A percentile compares a stretch with the other conserved stretches of the same genome.
These are phyloP conservation scores for Leucania comma DNA, from an alignment of 2,888 invertebrate species.

Conservation along the genomic window DNA sequence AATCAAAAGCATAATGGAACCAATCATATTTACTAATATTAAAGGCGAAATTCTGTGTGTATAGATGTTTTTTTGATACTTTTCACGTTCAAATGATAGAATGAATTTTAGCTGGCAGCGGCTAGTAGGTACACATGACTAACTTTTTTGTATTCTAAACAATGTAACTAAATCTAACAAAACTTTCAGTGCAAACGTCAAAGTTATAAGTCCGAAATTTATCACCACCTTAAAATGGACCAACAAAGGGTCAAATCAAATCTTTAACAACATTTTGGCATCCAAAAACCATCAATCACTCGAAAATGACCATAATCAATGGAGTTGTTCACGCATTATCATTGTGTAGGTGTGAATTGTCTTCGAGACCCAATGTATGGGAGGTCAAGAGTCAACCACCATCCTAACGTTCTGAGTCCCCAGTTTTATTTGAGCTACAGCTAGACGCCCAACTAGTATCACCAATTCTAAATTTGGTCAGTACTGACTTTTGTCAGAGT, in stretches of 20 bases:
- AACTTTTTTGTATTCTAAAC: too few species aligned
- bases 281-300: conserved; percentile 55
- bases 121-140: too few species aligned
- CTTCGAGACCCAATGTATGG: conserved; percentile 33
- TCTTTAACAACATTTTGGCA: conserved; percentile 22
- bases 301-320: conserved; percentile 44
- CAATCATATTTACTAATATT: too few species aligned
- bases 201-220: conserved; percentile 1
- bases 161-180: not conserved
- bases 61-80: too few species aligned
- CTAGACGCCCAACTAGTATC: not conserved
- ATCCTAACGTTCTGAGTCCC: conserved; percentile 3
- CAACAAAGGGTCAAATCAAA: conserved; percentile 42
- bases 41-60: too few species aligned
- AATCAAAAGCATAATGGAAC: too few species aligned
- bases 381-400: conserved; percentile 55
- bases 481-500: not conserved
- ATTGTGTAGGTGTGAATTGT: conserved; percentile 60
- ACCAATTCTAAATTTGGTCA: not conserved
- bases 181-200: not conserved
- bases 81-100: too few species aligned
- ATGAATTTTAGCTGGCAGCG: too few species aligned
- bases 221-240: conserved; percentile 1
- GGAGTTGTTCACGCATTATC: conserved; percentile 55
- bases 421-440: conserved; percentile 12